phyloP scores from a whole-genome alignment of 1,140 invertebrate genomes.

The Temnothorax nylanderi region DNA sequence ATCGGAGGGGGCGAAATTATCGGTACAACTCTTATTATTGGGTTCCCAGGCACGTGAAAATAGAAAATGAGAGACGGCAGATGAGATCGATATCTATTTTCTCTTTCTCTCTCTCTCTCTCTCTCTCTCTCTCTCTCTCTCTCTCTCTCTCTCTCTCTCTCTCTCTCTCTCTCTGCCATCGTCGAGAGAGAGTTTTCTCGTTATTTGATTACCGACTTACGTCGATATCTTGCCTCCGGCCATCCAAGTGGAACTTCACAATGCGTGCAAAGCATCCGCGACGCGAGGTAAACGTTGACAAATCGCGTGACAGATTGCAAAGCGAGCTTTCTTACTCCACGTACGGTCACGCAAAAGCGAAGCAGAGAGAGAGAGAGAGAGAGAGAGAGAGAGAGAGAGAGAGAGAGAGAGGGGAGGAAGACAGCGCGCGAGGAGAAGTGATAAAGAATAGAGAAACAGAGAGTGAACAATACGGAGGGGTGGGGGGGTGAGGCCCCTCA shows the following conservation, averaged over 20 bases:
- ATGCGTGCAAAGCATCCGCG: not conserved
- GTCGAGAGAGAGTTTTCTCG: constrained; percentile 55
- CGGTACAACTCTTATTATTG: constrained; percentile 80
- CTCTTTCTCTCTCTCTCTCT: not conserved
- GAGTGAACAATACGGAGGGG: not conserved
- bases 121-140: not conserved
- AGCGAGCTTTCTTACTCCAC: not conserved
- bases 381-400: not conserved
- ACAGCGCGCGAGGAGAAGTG: not conserved
- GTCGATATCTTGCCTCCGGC: constrained; percentile 52
- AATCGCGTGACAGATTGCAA: not conserved
- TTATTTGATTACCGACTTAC: constrained; percentile 74
- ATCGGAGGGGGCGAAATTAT: constrained; percentile 79
- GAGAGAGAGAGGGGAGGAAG: no score
- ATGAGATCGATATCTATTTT: constrained; percentile 68
- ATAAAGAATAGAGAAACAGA: not conserved
- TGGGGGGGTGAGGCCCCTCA: no score
- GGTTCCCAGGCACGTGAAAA: constrained; percentile 77
- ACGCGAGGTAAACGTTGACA: not conserved
- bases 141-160: not conserved
- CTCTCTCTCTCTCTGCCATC: not conserved
- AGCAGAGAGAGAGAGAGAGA: no score
- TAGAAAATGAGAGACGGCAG: constrained; percentile 73
- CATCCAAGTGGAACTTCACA: constrained; percentile 3
- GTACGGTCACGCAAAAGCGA: not conserved